Evolutionary conservation across 2,797 vertebrate genomes (phyloP), one percentile per base, ranked within the genome.

Genomic region (Chaunax sp.): DNA sequence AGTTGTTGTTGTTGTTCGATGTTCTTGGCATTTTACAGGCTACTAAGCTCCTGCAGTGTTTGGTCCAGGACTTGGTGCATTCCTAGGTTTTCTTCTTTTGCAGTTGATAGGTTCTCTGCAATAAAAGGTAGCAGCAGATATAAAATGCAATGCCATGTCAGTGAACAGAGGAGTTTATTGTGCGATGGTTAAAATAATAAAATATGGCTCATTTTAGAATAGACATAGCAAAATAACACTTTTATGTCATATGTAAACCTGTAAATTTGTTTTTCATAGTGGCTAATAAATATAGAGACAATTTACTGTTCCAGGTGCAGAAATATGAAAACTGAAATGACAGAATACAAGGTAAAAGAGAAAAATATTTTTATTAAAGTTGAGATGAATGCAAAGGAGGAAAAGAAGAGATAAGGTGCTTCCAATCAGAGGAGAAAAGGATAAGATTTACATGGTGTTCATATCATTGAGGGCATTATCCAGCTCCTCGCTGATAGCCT

Each of bases 401-500:
- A 69, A 35, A 37, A 60, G 26, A 44, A 49, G 20, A 73, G 37
- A 60, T 6, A 72, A 77, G 73, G 59, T 77, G 67, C 69, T 65
- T 80, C 35, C 40, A 58, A 47, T 46, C 53, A 75, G 30, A 37
- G 16, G 25, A 64, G 28, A 45, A 25, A 70, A 75, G 53, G 41
- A 30, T 18, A 37, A 56, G 3, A 16, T 84, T 93, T 94, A 97
- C 87, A 97, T 78, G 51, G 95, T 95, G 82, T 93, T 97, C 95
- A 95, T 95, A 78, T 97, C 95, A 81, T 93, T 96, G 84, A 98
- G 95, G 35, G 96, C 94, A 63, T 93, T 92, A 91, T 96, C 96
- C 69, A 97, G 93, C 93, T 97, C 96, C 92, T 98, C 94, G 1
- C 94, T 97, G 94, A 95, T 95, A 16, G 95, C 96, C 90, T 96